These are phyloP conservation scores for Eupithecia centaureata DNA, from an alignment of 2,888 invertebrate genomes.

Conservation along the genomic window DNA sequence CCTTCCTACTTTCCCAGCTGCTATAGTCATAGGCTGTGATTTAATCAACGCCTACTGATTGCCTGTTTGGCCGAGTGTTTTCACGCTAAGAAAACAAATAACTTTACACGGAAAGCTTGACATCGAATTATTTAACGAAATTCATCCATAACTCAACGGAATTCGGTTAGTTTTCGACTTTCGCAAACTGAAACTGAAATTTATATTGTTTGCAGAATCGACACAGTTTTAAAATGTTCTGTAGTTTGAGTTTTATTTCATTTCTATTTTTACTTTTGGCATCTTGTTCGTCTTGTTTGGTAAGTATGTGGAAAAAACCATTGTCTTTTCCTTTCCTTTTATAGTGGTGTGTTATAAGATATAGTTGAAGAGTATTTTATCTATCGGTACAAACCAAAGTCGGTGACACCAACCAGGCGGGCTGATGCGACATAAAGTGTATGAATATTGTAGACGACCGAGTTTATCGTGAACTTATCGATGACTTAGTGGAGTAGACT, in stretches of 20 bases:
- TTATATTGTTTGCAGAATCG: neutral
- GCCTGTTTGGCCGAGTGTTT: constrained; percentile 29
- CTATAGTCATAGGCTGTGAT: constrained; percentile 14
- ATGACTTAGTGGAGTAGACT: too few species aligned
- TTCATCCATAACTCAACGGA: constrained; percentile 10
- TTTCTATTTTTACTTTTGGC: constrained; percentile 2
- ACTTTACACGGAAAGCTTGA: constrained; percentile 14
- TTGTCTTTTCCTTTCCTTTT: neutral
- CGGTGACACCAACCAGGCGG: too few species aligned
- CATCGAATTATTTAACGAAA: constrained; percentile 19
- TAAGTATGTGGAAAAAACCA: neutral
- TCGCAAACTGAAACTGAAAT: neutral
- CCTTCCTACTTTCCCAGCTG: neutral
- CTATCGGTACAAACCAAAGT: too few species aligned
- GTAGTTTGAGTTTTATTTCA: neutral
- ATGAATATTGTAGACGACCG: too few species aligned
- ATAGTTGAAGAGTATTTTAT: neutral
- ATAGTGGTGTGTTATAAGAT: neutral
- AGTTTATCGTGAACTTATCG: too few species aligned
- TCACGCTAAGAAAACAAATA: constrained; percentile 25
- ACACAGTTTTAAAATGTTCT: neutral
- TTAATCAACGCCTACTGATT: constrained; percentile 28
- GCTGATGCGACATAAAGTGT: too few species aligned
- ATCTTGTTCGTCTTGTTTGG: neutral
- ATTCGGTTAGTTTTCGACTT: constrained; percentile 17